Percentiles rank a stretch among this genome's conserved stretches.
These are phyloP conservation scores for Drosophila burlai DNA, from an alignment of 1,140 invertebrate species.

Conservation along the genomic window DNA sequence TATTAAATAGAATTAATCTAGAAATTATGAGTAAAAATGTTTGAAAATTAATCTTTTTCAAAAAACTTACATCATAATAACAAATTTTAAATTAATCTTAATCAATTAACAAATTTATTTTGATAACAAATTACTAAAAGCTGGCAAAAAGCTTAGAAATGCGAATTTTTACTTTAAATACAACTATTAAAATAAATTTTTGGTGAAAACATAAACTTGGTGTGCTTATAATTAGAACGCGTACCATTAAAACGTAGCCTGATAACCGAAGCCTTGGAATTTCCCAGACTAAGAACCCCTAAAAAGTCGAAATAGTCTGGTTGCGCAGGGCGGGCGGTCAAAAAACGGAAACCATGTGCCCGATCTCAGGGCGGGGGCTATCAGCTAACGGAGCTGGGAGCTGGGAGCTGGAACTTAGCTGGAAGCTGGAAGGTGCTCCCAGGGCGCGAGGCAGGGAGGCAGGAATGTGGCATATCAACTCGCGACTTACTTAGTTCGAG, in stretches of 20 bases:
- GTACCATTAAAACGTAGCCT: not conserved
- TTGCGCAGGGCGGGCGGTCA: slow-evolving; percentile 9
- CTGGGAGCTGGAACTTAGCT: slow-evolving; percentile 2
- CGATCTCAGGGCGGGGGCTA: slow-evolving; percentile 65
- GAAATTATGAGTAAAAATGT: too few species aligned
- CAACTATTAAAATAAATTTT: not conserved
- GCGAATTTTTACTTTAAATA: not conserved
- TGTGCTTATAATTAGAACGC: slow-evolving; percentile 21
- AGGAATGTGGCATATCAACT: slow-evolving; percentile 40
- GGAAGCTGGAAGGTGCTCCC: slow-evolving; percentile 42
- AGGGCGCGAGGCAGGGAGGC: slow-evolving; percentile 19
- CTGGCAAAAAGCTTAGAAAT: not conserved
- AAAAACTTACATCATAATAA: too few species aligned
- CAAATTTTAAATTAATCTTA: not conserved
- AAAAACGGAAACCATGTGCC: slow-evolving; percentile 70
- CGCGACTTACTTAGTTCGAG: slow-evolving; percentile 59
- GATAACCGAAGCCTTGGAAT: slow-evolving; percentile 31
- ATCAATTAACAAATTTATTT: not conserved
- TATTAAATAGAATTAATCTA: too few species aligned
- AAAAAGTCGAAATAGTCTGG: slow-evolving; percentile 13
- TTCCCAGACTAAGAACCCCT: slow-evolving; percentile 9
- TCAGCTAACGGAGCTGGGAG: slow-evolving; percentile 39
- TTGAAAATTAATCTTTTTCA: too few species aligned
- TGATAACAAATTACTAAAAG: not conserved
- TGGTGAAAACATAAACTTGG: not conserved